phyloP scores from a whole-genome alignment of 2,113 vertebrate genomes.

The Corythaeola cristata region DNA sequence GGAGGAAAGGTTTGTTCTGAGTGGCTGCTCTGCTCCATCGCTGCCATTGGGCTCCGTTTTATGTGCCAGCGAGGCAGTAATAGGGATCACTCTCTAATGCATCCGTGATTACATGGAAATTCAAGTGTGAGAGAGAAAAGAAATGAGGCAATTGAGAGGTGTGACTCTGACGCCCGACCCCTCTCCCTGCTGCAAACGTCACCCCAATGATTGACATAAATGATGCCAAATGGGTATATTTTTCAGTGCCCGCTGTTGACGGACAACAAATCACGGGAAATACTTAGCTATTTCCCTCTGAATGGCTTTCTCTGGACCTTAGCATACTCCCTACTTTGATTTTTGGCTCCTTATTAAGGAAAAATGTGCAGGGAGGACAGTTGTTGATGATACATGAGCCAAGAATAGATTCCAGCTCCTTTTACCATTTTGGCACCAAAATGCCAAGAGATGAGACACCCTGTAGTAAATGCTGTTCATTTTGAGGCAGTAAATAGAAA shows the following conservation, averaged over 20 bases:
- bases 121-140: conserved; percentile 16
- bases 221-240: background rate
- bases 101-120: background rate
- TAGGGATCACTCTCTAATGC: background rate
- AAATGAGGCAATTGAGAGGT: conserved; percentile 2
- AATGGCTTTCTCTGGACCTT: background rate
- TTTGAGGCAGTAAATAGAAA: conserved; percentile 1
- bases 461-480: conserved; percentile 26
- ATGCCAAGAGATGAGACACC: background rate
- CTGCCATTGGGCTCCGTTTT: background rate
- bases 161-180: background rate
- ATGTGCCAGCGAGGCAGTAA: background rate
- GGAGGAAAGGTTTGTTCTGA: background rate
- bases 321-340: background rate
- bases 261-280: background rate
- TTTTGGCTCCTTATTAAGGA: background rate
- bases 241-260: background rate
- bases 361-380: background rate
- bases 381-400: background rate
- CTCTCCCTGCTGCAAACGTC: background rate
- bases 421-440: conserved; percentile 24
- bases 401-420: conserved; percentile 31
- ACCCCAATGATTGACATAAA: background rate
- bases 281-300: background rate
- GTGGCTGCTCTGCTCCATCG: background rate